Base-by-base conservation (phyloP, 1,140 invertebrate species). In the Samia ricini region DNA sequence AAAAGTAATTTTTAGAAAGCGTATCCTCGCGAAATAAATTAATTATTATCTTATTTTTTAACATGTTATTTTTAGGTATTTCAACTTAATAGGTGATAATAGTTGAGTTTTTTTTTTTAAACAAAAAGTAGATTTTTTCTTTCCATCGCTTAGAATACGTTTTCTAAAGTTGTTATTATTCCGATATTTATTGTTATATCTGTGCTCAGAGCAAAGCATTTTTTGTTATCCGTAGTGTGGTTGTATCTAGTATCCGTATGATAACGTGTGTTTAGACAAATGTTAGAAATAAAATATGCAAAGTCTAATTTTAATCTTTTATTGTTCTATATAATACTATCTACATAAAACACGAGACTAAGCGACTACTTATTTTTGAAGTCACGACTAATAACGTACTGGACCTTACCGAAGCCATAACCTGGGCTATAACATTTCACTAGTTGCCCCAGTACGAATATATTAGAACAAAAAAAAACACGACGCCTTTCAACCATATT, bases 401-500 rank as follows among this genome's bases (percentile, higher is more conserved):
- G 20, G 51, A 22, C 6, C 22, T 7, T 2, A 4, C 56, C 56
- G 8, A 57, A 57, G 26, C 26, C 56, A 12, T 36, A 57, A 4
- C 26, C 56, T 2, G 57, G 57, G 4, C 23, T 21, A 50, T 95
- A 95, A 74, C 91, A 85, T 65, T 88, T 91, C 50, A 97, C 93
- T 26, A 97, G 81, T 67, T 94, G 91, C 7, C 91, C 90, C 36
- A 97, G 83, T 62, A 97, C 92, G 60, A 93, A 94, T 66, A 96
- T 91, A 84, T 97, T 97, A 6, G 93, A 92, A 66, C 92, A 89
- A 81, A 97, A 97, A 78, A n/a, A n/a, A 98, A 97, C 1, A 94
- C 85, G 18, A 96, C 85, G 60, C 95, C 90, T 71, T 95, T 94
- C n/a, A 95, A 66, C 94, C 96, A 97, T 66, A 97, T 93, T 66